Conservation (phyloP, 2,113 vertebrate genomes). For the Grallaria varia region DNA sequence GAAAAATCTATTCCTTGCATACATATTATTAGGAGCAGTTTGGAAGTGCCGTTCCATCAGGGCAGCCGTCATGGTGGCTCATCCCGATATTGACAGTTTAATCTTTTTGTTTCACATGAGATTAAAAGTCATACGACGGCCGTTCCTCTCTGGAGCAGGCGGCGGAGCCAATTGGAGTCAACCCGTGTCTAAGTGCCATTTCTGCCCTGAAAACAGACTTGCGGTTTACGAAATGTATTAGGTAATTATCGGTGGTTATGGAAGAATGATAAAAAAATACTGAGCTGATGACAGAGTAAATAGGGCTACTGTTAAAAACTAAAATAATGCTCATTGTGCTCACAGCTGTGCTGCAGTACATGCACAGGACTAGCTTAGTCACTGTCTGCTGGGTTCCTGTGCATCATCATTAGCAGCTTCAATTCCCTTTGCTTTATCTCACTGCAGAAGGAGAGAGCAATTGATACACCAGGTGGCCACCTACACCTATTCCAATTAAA, state of each 20-base stretch:
- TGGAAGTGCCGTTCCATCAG: conserved; percentile 48
- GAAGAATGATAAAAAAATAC: conserved; percentile 35
- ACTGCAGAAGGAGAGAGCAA: not conserved
- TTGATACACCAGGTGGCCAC: not conserved
- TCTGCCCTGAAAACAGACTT: conserved; percentile 47
- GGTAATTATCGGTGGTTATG: conserved; percentile 56
- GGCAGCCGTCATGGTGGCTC: conserved; percentile 66
- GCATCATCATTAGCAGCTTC: not conserved
- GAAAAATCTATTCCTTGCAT: conserved; percentile 72
- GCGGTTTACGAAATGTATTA: conserved; percentile 50
- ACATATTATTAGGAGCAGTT: conserved; percentile 60
- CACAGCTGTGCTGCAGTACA: not conserved
- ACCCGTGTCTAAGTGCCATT: conserved; percentile 58
- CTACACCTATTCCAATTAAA: conserved; percentile 16
- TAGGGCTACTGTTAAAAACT: conserved; percentile 25
- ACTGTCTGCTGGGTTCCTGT: not conserved
- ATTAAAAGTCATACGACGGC: conserved; percentile 68
- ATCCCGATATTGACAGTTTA: conserved; percentile 75
- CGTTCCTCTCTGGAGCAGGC: conserved; percentile 31
- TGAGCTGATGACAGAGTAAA: conserved; percentile 44
- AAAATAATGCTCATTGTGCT: not conserved
- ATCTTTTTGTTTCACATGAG: conserved; percentile 75
- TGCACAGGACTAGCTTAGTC: not conserved
- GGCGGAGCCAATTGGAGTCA: conserved; percentile 63
- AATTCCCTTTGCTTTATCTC: not conserved